A percentile compares a stretch with the other conserved stretches of the same genome.
phyloP scores from a whole-genome alignment of 1,140 invertebrate genomes.

The Polypedilum pembai region DNA sequence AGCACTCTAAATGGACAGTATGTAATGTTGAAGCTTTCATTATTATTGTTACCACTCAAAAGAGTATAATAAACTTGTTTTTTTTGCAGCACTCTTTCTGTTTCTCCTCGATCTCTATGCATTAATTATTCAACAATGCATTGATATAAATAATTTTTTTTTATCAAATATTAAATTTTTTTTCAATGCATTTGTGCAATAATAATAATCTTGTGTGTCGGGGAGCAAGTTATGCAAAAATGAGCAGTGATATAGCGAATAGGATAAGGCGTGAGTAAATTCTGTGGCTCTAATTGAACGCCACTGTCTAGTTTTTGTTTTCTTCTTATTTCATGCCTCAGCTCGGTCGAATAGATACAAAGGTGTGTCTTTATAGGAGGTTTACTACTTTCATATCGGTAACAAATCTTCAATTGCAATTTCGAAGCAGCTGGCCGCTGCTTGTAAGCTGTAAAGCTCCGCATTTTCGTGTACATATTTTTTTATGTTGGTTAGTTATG shows the following conservation, averaged over 20 bases:
- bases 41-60: constrained; percentile 3
- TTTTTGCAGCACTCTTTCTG: not conserved
- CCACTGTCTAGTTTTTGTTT: constrained; percentile 1
- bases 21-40: not conserved
- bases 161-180: constrained; percentile 8
- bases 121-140: constrained; percentile 28
- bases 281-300: constrained; percentile 18
- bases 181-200: not conserved
- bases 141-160: constrained; percentile 24
- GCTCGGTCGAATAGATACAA: constrained; percentile 18
- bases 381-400: constrained; percentile 26
- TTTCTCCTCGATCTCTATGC: not conserved
- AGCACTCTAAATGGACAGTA: constrained; percentile 11
- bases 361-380: constrained; percentile 27
- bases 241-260: not conserved
- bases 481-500: constrained; percentile 24
- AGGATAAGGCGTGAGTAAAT: not conserved
- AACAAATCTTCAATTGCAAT: constrained; percentile 28
- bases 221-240: constrained; percentile 1
- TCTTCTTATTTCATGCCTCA: not conserved
- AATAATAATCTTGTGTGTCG: not conserved
- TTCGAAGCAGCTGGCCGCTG: constrained; percentile 3
- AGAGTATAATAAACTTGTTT: constrained; percentile 1
- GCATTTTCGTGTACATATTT: constrained; percentile 19
- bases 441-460: constrained; percentile 5